Conservation (phyloP, 2,888 invertebrate species). For the Entomobrya proxima region DNA sequence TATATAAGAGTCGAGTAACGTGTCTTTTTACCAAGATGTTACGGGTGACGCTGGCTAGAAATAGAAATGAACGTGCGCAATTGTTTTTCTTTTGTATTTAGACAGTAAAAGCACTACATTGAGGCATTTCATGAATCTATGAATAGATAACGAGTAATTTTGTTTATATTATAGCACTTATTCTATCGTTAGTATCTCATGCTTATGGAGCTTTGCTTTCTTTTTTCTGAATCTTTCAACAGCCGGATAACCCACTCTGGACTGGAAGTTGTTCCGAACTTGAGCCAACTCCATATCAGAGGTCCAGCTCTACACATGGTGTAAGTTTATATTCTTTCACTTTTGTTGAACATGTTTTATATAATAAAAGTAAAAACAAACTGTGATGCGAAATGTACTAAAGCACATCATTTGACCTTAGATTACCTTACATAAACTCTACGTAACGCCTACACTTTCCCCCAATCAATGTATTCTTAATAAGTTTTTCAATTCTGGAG, state of each 20-base stretch:
- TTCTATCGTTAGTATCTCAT: not conserved
- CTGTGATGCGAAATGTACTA: too few relatives aligned
- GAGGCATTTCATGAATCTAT: not conserved
- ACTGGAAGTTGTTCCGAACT: constrained; percentile 82
- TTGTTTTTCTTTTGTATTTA: not conserved
- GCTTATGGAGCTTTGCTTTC: not conserved
- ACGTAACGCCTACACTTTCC: too few relatives aligned
- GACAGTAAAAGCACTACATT: too few relatives aligned
- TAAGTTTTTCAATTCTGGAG: not conserved
- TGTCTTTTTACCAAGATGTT: not conserved
- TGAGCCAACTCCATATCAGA: constrained; percentile 80
- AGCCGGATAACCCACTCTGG: constrained; percentile 86
- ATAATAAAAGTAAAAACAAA: too few relatives aligned
- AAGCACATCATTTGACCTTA: too few relatives aligned
- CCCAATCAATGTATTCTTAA: too few relatives aligned
- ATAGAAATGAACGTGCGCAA: not conserved
- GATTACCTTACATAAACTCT: too few relatives aligned
- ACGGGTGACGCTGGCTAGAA: not conserved
- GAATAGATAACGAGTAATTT: not conserved
- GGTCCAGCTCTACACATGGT: constrained; percentile 82
- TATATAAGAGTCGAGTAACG: not conserved
- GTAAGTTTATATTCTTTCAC: constrained; percentile 80
- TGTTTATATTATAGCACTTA: not conserved
- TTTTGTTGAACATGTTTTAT: not conserved
- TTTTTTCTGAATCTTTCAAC: constrained; percentile 65